Conservation (phyloP, 2,113 vertebrate genomes). For the Pluvianellus socialis region DNA sequence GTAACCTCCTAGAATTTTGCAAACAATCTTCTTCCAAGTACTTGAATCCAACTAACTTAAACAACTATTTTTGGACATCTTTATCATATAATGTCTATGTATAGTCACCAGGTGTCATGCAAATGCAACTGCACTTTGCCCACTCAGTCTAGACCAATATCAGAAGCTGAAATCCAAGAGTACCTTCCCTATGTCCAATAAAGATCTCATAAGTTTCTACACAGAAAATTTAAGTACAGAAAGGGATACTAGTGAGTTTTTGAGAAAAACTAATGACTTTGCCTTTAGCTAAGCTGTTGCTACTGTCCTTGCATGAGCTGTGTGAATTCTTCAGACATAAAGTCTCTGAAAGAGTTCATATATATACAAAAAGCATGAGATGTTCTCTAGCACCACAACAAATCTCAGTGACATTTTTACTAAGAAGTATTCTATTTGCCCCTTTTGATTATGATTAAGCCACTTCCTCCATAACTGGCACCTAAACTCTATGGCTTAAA, state of each 20-base stretch:
- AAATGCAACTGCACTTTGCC: background rate
- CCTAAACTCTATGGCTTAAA: background rate
- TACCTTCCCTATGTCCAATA: background rate
- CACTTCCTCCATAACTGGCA: background rate
- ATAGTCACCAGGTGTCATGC: background rate
- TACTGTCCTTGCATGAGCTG: background rate
- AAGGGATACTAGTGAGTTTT: background rate
- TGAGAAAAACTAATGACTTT: background rate
- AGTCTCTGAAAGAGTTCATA: background rate
- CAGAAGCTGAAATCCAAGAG: background rate
- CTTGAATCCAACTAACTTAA: background rate
- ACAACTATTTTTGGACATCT: background rate
- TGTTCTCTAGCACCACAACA: background rate
- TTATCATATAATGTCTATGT: background rate
- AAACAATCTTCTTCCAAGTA: background rate
- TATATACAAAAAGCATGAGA: background rate
- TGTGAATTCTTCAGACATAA: background rate
- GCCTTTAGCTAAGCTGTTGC: background rate
- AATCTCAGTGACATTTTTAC: background rate
- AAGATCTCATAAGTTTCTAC: background rate
- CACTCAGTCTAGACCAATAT: background rate
- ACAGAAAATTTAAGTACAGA: background rate
- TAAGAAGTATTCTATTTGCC: background rate
- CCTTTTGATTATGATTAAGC: background rate
- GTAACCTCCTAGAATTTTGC: background rate